A percentile compares a stretch with the other conserved stretches of the same genome.
These are phyloP conservation scores for Mormoops blainvillei DNA, from an alignment of 2,113 vertebrate genomes.

Conservation along the genomic window DNA sequence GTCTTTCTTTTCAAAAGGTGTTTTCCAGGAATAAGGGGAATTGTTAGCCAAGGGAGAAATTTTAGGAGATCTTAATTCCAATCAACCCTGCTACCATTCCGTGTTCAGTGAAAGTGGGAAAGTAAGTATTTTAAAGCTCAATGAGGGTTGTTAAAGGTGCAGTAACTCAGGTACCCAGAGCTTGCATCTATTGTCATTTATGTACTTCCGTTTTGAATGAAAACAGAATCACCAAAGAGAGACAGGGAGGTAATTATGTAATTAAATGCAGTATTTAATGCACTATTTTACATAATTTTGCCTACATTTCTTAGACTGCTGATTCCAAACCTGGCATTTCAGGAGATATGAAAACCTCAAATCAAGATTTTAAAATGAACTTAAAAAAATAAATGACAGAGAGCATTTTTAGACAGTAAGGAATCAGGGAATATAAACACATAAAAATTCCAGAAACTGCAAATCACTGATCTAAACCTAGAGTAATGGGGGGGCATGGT, in stretches of 20 bases:
- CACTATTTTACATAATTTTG: background rate
- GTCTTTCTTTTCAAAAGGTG: background rate
- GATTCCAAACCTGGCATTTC: background rate
- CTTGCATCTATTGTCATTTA: background rate
- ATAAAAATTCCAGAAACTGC: background rate
- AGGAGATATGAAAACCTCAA: conserved; percentile 2
- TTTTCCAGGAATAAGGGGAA: background rate
- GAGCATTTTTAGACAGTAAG: background rate
- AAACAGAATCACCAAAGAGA: conserved; percentile 7
- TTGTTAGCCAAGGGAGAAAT: background rate
- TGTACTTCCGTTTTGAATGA: background rate
- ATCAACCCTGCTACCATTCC: background rate
- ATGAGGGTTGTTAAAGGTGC: background rate
- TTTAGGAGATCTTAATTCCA: conserved; percentile 20
- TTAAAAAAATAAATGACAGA: background rate
- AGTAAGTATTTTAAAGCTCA: background rate
- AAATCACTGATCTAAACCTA: background rate
- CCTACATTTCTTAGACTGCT: conserved; percentile 6
- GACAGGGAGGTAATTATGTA: background rate
- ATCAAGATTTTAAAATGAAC: conserved; percentile 40
- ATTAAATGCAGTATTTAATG: background rate
- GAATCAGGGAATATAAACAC: background rate
- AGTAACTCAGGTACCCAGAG: background rate
- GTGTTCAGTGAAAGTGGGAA: background rate
- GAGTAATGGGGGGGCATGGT: background rate